Evolutionary conservation across 2,113 vertebrate species (phyloP), one percentile per base, ranked within the genome.

Genomic region (Scortum barcoo): DNA sequence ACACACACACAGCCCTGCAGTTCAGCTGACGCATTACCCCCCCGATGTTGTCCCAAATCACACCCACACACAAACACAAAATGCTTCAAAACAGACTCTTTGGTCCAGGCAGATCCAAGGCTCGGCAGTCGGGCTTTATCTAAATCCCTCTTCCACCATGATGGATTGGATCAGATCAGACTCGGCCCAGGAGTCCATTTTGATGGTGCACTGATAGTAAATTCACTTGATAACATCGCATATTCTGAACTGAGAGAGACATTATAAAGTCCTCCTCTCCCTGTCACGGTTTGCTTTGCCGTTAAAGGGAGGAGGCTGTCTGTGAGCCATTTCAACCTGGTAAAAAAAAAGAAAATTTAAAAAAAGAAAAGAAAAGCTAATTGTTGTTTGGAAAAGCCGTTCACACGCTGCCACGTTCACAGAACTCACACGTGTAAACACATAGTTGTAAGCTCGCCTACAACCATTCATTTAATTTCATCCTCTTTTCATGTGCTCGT

Each of bases 161-260:
- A 81, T 81, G 81, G 82, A 86, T 89, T 74, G 76, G 79, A 89
- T 91, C 70, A 84, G 67, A 89, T 89, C 86, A 82, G 75, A 80
- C 53, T 66, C 78, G 80, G 85, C 80, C 78, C 68, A 54, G 65
- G 53, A 72, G 76, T 83, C 81, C 80, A 76, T 92, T 92, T 84
- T 83, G 82, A 93, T 85, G 86, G n/a, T 33, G 42, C 72, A 74
- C 26, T 84, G 89, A 89, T 87, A 61, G 77, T 61, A 88, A 61
- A 86, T 79, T 81, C 48, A 40, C 28, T 77, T 82, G 83, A 88
- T 86, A 82, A 42, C 53, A 53, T 79, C 72, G 68, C 38, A 33
- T 76, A 68, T 69, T 86, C 51, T 79, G 54, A 84, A 65, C 53
- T 70, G 48, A 86, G 67, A 80, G 51, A 53, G 57, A 71, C 82